Percentiles rank a stretch among this genome's conserved stretches.
These are phyloP conservation scores for Baryphthengus martii DNA, from an alignment of 2,113 vertebrate species.

Conservation along the genomic window DNA sequence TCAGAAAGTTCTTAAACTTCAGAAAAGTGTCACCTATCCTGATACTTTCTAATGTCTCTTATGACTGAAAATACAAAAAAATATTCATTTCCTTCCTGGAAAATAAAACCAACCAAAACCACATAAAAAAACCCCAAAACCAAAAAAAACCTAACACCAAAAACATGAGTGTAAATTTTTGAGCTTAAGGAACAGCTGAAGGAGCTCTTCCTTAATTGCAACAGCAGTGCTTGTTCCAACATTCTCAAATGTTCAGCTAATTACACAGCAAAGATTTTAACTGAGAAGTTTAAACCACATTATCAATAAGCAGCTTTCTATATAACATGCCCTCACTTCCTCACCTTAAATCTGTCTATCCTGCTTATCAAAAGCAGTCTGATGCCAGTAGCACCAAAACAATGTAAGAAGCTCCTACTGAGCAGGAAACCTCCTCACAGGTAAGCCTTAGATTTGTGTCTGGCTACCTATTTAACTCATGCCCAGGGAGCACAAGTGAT, in stretches of 20 bases:
- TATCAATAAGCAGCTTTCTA: background rate
- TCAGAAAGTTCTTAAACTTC: background rate
- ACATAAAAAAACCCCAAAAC: too few relatives aligned
- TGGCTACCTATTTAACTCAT: background rate
- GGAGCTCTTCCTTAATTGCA: background rate
- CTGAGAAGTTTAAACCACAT: background rate
- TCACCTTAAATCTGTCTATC: background rate
- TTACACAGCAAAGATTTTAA: background rate
- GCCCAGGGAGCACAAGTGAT: fast-evolving
- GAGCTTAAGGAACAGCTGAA: background rate
- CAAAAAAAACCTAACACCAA: background rate
- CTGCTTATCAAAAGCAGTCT: background rate
- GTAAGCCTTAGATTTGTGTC: fast-evolving
- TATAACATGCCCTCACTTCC: background rate
- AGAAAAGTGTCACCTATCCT: background rate
- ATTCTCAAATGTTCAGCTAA: background rate
- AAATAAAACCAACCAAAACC: too few relatives aligned
- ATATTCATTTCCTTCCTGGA: too few relatives aligned
- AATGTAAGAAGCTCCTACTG: background rate
- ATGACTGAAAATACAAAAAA: background rate
- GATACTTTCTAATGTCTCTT: background rate
- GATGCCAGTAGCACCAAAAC: background rate
- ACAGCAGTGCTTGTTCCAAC: background rate
- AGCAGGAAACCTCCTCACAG: background rate
- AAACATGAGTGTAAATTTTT: background rate